phyloP scores from a whole-genome alignment of 2,113 vertebrate genomes.

The Macrotis lagotis region DNA sequence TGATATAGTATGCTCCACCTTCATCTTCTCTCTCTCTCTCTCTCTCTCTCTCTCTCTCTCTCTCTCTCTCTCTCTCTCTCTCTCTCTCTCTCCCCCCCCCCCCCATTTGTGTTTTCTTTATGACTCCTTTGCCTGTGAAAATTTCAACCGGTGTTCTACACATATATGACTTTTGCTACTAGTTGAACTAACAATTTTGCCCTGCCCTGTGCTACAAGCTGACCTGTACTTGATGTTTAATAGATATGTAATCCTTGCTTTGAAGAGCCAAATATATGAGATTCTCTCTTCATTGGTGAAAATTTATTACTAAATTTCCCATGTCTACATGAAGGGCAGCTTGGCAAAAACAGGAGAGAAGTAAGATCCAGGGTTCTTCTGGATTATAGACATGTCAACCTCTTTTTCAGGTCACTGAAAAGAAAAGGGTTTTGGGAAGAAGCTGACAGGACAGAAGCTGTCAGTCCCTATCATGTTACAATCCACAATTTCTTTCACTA shows the following conservation, averaged over 20 bases:
- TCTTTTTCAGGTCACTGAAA: not conserved
- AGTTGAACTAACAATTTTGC: not conserved
- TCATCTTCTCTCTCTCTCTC: too few species aligned
- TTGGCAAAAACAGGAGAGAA: not conserved
- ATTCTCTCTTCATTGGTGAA: not conserved
- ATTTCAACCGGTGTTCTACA: not conserved
- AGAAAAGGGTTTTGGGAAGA: not conserved
- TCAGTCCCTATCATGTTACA: not conserved
- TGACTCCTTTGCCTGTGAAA: not conserved
- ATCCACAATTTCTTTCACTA: not conserved
- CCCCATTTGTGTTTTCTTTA: not conserved
- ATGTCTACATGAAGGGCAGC: not conserved
- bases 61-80: too few species aligned
- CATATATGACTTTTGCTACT: not conserved
- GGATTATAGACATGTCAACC: not conserved
- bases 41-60: too few species aligned
- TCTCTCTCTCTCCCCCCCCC: not conserved
- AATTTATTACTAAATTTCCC: not conserved
- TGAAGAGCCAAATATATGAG: not conserved
- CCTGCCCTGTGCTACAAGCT: not conserved
- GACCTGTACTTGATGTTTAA: not conserved
- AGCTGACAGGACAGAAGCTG: not conserved
- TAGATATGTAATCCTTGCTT: not conserved
- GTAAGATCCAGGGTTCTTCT: not conserved
- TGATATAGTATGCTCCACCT: not conserved